Evolutionary conservation across 53 echinoderm and acorn worm species (phyloP), one percentile per base, ranked within the genome.

Genomic region (Astropecten irregularis): DNA sequence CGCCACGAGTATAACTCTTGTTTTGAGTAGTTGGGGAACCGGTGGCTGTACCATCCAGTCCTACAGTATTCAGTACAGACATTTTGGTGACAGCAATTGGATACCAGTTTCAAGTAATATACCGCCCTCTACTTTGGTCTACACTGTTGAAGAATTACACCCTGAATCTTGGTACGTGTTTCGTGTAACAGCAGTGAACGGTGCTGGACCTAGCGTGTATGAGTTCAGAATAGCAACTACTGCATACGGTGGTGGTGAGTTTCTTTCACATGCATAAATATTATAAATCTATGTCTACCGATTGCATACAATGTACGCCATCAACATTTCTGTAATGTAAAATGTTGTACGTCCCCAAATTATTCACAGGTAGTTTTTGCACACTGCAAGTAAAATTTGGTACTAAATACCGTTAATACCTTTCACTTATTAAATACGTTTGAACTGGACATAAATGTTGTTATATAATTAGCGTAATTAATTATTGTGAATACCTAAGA

Each of bases 141-240:
- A 92, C 28, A 88, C 82, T 0, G 87, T 99, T 9, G 69, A 92
- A 28, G 91, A 71, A 54, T 56, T 99, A 38, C 92, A 91, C 62
- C 99, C 99, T 35, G 71, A 88, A 69, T 90, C 94, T 30, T 92
- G 90, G 88, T 95, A 95, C 47, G 88, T 84, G 59, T 90, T 99
- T 34, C 90, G 88, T 25, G 99, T 99, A 32, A 99, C 95, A 30
- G 94, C 99, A n/a, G 92, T 92, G 11, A 99, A 99, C 33, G 90
- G 88, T 4, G 99, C 99, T 26, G 99, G 99, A 16, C 94, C 95
- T 0, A 99, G 89, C 47, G 88, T 88, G 40, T 88, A 94, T 44
- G 85, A 91, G 56, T 88, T 90, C 59, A 64, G 83, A 8, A 67
- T 90, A n/a, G 81, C 99, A 1, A 95, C 99, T 2, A 88, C 73